A percentile compares a stretch with the other conserved stretches of the same genome.
These are phyloP conservation scores for Actinopyga echinites DNA, from an alignment of 53 echinoderm and acorn worm genomes.

Conservation along the genomic window DNA sequence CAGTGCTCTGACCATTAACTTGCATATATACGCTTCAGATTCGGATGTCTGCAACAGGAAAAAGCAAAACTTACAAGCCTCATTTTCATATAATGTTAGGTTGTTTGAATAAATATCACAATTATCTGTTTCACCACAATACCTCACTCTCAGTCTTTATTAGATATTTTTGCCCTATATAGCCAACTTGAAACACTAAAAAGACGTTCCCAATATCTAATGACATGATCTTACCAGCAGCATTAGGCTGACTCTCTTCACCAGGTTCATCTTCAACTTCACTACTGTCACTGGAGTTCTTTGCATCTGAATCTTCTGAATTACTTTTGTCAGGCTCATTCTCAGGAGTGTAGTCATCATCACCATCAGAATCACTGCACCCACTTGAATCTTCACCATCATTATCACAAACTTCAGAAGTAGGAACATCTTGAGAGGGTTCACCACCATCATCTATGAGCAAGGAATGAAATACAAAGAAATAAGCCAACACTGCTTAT, in stretches of 20 bases:
- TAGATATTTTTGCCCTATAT: too few relatives aligned
- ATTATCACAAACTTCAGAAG: not conserved
- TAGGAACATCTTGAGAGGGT: not conserved
- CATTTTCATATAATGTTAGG: too few relatives aligned
- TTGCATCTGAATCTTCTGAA: not conserved
- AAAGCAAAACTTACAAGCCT: too few relatives aligned
- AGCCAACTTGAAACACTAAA: too few relatives aligned
- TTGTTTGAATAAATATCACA: too few relatives aligned
- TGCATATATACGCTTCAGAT: too few relatives aligned
- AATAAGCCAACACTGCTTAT: not conserved
- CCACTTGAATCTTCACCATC: not conserved
- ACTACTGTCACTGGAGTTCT: not conserved
- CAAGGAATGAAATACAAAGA: not conserved
- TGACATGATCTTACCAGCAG: not conserved
- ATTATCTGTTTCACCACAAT: too few relatives aligned
- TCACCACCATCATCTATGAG: not conserved
- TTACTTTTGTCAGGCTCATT: not conserved
- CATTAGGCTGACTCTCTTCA: not conserved
- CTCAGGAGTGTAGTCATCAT: not conserved
- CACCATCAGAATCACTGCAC: not conserved
- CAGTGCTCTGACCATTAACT: too few relatives aligned
- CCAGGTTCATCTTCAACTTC: not conserved
- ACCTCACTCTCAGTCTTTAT: too few relatives aligned
- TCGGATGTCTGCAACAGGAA: too few relatives aligned
- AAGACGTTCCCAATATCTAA: too few relatives aligned